Percentiles rank a stretch among this genome's conserved stretches.
Evolutionary conservation across 23 tunicate species (phyloP).

Genomic region (Trididemnum miniatum): DNA sequence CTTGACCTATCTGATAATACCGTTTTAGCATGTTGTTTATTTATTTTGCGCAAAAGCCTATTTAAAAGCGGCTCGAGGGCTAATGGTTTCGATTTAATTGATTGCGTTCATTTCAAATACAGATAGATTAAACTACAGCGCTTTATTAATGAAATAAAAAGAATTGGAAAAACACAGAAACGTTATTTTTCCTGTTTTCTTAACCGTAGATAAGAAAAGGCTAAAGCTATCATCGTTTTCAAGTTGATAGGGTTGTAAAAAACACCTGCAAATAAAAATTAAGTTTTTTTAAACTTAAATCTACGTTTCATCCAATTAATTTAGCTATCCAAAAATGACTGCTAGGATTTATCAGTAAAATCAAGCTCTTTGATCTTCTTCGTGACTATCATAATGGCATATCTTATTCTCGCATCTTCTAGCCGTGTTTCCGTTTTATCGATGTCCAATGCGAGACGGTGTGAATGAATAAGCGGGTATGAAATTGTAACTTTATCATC

Average conservation of each 20-base stretch:
- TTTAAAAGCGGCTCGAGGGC: no score
- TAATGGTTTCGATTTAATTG: no score
- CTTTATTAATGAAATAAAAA: no score
- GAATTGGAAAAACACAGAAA: no score
- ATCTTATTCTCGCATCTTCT: background rate
- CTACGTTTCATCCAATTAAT: background rate
- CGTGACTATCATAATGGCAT: background rate
- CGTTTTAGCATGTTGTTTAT: no score
- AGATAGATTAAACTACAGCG: no score
- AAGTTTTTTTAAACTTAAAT: background rate
- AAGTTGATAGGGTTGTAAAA: background rate
- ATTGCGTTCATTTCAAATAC: no score
- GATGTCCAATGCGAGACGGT: no score
- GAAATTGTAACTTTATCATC: no score
- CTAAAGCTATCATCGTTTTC: background rate
- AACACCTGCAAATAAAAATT: background rate
- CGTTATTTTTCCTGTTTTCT: background rate
- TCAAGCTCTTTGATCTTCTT: conserved; percentile 11
- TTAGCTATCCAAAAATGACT: background rate
- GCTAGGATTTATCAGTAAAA: background rate
- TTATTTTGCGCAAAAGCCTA: no score
- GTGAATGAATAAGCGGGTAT: no score
- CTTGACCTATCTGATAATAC: no score
- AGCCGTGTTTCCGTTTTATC: background rate
- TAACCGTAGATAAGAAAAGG: conserved; percentile 4